Base-by-base conservation (phyloP, 2,113 vertebrate genomes). In the Rhinopomastus cyanomelas region DNA sequence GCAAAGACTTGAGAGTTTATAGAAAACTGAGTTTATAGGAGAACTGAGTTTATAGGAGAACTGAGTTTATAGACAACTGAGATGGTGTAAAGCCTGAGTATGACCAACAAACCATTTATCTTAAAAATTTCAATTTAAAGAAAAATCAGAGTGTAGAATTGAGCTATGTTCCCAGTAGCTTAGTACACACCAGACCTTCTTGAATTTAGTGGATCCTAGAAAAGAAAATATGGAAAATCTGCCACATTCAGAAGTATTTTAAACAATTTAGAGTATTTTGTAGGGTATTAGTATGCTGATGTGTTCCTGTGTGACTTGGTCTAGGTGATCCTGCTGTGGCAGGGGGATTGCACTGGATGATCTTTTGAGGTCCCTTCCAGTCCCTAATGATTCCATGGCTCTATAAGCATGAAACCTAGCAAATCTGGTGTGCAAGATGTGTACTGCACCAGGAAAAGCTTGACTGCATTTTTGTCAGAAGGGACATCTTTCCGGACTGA, bases 401-500 rank as follows among this genome's bases (percentile, higher is more conserved):
- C n/a, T n/a, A 80, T 67, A 67, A 83, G 6, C 49, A 69, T 69
- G 48, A 88, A 91, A 42, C 9, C 8, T 81, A 84, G 83, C 9
- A 2, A 94, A 90, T 48, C 61, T 62, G 75, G n/a, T 20, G 68
- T n/a, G 57, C 16, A 64, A 64, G 32, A 67, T 7, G 0, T 74
- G 30, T 53, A n/a, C 55, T 85, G 25, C 37, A 73, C 46, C 39
- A 80, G 67, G 73, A 91, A 57, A 94, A 88, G 89, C 21, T 53
- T 92, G 71, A 82, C 55, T 37, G 68, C 91, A 56, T 57, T 65
- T 6, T 75, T 89, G 86, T 83, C 76, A 92, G 90, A 88, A 96
- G 91, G 87, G 80, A 92, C 91, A 92, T 60, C 78, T 93, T 96
- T 94, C 66, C 64, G 86, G 76, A 85, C 78, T 89, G 75, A 89